A percentile compares a stretch with the other conserved stretches of the same genome.
phyloP scores from a whole-genome alignment of 2,113 vertebrate species.

The Laterallus jamaicensis region DNA sequence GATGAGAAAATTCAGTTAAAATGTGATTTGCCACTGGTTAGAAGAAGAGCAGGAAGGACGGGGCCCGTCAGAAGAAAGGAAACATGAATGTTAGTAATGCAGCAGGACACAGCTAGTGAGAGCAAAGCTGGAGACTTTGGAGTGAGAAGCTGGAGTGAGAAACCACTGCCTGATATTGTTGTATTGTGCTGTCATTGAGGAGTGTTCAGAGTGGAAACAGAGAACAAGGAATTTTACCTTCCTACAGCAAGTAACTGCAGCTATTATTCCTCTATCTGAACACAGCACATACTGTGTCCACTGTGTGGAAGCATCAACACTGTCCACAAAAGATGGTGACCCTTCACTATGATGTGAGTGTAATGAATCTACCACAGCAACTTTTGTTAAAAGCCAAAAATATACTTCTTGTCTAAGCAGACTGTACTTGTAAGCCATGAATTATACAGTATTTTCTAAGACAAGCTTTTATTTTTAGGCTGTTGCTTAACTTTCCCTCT shows the following conservation, averaged over 20 bases:
- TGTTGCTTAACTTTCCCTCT: background rate
- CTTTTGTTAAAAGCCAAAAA: background rate
- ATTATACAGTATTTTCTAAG: background rate
- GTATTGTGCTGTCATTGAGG: background rate
- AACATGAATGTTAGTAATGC: background rate
- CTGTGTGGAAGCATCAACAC: background rate
- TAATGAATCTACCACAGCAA: background rate
- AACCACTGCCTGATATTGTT: background rate
- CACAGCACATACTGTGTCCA: rapidly evolving
- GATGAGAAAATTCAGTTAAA: background rate
- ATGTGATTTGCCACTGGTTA: background rate
- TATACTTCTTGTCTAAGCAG: background rate
- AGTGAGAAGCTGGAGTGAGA: background rate
- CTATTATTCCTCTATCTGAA: background rate
- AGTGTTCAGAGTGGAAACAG: background rate
- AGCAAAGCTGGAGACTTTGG: background rate
- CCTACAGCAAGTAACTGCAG: background rate
- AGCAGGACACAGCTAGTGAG: background rate
- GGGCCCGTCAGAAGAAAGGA: background rate
- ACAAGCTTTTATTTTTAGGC: rapidly evolving
- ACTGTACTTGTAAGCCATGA: background rate
- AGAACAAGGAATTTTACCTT: background rate
- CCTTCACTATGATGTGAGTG: background rate
- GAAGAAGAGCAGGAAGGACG: background rate
- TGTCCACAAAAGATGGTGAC: background rate